These are phyloP conservation scores for Ips typographus DNA, from an alignment of 1,140 invertebrate species.

Conservation along the genomic window DNA sequence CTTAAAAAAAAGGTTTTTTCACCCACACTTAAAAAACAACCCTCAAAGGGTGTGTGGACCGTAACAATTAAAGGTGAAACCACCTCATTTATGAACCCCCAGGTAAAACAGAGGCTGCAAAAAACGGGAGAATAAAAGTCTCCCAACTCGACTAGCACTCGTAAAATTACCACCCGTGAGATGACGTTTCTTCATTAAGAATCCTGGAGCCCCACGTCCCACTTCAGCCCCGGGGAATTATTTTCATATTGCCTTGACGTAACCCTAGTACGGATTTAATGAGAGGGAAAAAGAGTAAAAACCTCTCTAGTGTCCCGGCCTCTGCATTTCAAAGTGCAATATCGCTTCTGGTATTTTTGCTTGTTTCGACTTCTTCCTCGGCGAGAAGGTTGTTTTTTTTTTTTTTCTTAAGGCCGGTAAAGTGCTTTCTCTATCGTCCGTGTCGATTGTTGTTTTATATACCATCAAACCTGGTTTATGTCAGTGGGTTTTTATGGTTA, in stretches of 20 bases:
- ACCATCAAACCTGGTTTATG: too few species aligned
- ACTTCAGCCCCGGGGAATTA: slow-evolving; percentile 1
- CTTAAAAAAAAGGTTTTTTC: too few species aligned
- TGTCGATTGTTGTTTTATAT: too few species aligned
- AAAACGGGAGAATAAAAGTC: not conserved
- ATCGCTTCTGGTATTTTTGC: slow-evolving; percentile 3
- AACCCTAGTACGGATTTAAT: slow-evolving; percentile 9
- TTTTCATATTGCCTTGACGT: slow-evolving; percentile 1
- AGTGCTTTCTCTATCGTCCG: too few species aligned
- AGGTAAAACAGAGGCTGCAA: not conserved
- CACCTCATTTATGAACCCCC: not conserved
- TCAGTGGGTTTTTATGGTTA: too few species aligned
- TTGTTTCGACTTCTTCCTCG: not conserved
- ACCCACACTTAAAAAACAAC: too few species aligned
- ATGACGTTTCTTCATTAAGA: slow-evolving; percentile 6
- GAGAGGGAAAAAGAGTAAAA: slow-evolving; percentile 12
- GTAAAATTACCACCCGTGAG: not conserved
- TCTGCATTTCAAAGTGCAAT: slow-evolving; percentile 10
- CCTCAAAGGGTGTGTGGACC: too few species aligned
- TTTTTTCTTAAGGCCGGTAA: too few species aligned
- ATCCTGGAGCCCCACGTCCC: not conserved
- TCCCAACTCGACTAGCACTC: not conserved
- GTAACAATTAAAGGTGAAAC: too few species aligned
- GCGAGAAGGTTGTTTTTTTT: too few species aligned
- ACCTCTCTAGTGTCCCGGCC: not conserved